phyloP scores from a whole-genome alignment of 2,113 vertebrate species.

The Tetraodon nigroviridis region DNA sequence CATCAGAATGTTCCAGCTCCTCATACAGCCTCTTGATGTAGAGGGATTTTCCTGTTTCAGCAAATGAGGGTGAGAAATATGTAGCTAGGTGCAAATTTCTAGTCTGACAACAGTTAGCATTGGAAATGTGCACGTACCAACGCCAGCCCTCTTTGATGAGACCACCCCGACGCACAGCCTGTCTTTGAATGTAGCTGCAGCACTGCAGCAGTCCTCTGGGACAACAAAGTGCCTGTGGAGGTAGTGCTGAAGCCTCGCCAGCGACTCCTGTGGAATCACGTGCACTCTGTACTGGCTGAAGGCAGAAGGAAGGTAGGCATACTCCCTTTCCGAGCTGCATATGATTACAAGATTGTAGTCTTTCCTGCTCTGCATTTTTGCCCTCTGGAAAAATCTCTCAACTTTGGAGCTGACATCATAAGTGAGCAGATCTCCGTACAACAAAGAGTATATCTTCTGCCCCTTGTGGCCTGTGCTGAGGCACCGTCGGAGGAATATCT shows the following conservation, averaged over 20 bases:
- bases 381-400: conserved; percentile 81
- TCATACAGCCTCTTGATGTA: conserved; percentile 82
- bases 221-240: conserved; percentile 80
- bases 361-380: conserved; percentile 60
- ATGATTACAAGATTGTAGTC: conserved; percentile 82
- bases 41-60: conserved; percentile 85
- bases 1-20: conserved; percentile 59
- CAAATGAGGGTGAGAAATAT: neutral
- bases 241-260: conserved; percentile 73
- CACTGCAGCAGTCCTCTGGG: conserved; percentile 52
- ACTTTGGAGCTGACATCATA: conserved; percentile 84
- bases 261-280: conserved; percentile 76
- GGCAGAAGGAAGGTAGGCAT: conserved; percentile 85
- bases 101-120: neutral
- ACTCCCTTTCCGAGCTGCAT: conserved; percentile 83
- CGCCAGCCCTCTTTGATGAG: conserved; percentile 84
- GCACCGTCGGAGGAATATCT: conserved; percentile 85
- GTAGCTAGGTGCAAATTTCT: neutral
- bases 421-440: conserved; percentile 83
- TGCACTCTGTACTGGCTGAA: conserved; percentile 87
- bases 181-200: conserved; percentile 80
- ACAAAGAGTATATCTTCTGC: conserved; percentile 81
- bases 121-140: conserved; percentile 77
- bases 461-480: conserved; percentile 67
- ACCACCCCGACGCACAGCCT: conserved; percentile 81